Evolutionary conservation across 64 coral and sea anemone genomes (phyloP).

Genomic region (Pachyseris speciosa): DNA sequence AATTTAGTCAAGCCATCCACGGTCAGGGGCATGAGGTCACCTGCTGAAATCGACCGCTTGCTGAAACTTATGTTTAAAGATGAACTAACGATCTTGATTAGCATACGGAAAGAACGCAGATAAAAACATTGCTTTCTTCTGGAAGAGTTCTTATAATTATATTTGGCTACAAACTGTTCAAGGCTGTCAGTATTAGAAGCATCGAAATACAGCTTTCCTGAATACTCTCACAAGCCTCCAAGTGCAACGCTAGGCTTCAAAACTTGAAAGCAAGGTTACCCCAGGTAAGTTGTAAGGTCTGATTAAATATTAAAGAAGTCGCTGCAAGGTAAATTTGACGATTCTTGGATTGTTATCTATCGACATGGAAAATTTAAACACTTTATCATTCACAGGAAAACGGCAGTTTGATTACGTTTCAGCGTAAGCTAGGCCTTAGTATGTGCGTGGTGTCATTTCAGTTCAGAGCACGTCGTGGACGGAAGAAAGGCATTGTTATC

Average conservation of each 20-base stretch:
- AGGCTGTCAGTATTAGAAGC: background rate
- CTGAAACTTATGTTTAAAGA: constrained; percentile 20
- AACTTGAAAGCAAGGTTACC: background rate
- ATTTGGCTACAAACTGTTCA: background rate
- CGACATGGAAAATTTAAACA: background rate
- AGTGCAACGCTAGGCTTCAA: background rate
- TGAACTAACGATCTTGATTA: background rate
- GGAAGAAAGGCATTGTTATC: background rate
- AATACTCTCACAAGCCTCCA: background rate
- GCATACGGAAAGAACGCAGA: background rate
- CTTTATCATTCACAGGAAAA: background rate
- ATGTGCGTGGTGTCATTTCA: background rate
- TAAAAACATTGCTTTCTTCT: background rate
- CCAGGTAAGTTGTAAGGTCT: background rate
- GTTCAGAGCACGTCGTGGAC: too few relatives aligned
- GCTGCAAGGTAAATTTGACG: background rate
- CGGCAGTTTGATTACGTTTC: background rate
- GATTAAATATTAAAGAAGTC: constrained; percentile 2
- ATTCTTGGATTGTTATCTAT: background rate
- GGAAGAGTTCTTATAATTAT: background rate
- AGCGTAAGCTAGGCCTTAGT: background rate
- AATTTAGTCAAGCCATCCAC: too few relatives aligned
- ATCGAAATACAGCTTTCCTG: background rate
- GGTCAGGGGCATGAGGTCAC: constrained; percentile 14
- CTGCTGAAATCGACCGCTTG: background rate